phyloP scores from a whole-genome alignment of 1,140 invertebrate species.

The Manduca sexta region DNA sequence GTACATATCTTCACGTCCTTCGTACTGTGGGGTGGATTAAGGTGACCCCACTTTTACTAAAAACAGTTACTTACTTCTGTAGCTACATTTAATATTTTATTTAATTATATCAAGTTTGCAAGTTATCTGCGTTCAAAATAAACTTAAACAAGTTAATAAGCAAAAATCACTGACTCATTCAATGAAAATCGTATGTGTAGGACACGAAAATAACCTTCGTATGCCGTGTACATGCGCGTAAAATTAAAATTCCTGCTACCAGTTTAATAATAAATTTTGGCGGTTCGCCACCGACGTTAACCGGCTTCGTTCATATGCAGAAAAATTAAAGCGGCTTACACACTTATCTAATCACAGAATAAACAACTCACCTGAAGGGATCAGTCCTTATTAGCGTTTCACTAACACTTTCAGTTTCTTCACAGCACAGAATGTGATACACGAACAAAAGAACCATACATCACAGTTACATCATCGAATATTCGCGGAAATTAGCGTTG shows the following conservation, averaged over 20 bases:
- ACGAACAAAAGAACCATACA: constrained; percentile 42
- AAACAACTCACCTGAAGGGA: constrained; percentile 21
- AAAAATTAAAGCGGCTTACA: constrained; percentile 9
- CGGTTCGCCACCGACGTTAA: constrained; percentile 34
- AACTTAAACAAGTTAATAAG: neutral
- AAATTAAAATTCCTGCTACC: constrained; percentile 43
- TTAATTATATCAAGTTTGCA: neutral
- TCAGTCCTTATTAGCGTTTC: constrained; percentile 29
- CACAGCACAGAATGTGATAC: constrained; percentile 25
- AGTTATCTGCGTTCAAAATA: neutral
- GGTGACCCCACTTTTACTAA: too few species aligned
- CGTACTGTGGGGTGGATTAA: too few species aligned
- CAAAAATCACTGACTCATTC: constrained; percentile 3
- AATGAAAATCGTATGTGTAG: constrained; percentile 3
- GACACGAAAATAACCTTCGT: constrained; percentile 38
- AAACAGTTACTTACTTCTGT: too few species aligned
- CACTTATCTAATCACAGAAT: constrained; percentile 6
- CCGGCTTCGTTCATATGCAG: constrained; percentile 10
- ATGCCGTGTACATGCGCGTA: constrained; percentile 24
- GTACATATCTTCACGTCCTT: too few species aligned
- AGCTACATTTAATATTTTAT: too few species aligned
- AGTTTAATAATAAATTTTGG: constrained; percentile 55
- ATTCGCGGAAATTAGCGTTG: constrained; percentile 42
- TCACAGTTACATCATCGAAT: constrained; percentile 49
- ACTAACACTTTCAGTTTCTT: constrained; percentile 46